Evolutionary conservation across 1,140 invertebrate species (phyloP).

Genomic region (Onthophagus taurus): DNA sequence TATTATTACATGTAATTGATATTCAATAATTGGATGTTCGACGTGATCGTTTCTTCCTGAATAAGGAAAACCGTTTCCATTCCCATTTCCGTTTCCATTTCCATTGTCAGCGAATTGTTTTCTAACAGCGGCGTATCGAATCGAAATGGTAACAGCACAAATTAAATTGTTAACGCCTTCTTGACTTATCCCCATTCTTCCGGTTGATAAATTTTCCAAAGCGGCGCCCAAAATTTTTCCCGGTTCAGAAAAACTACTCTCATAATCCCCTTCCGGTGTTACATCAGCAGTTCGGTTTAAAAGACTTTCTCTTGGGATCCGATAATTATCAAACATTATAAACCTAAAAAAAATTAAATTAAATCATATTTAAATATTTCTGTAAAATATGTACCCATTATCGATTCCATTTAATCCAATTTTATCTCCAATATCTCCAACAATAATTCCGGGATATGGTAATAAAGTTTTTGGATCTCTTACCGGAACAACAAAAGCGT

Average conservation of each 20-base stretch:
- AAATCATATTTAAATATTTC: conserved; percentile 1
- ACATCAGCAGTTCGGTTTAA: conserved; percentile 88
- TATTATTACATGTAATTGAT: conserved; percentile 68
- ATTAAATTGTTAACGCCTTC: conserved; percentile 67
- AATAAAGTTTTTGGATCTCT: conserved; percentile 64
- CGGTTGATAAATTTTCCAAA: conserved; percentile 77
- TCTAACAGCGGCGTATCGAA: conserved; percentile 82
- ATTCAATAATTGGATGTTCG: conserved; percentile 62
- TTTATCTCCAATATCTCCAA: conserved; percentile 85
- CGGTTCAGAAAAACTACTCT: conserved; percentile 66
- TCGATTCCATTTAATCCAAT: conserved; percentile 80
- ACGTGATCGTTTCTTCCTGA: conserved; percentile 38
- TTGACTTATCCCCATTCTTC: conserved; percentile 63
- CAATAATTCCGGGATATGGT: conserved; percentile 57
- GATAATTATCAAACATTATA: conserved; percentile 78
- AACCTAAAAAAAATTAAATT: conserved; percentile 49
- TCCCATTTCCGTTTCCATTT: conserved; percentile 42
- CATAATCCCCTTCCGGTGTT: conserved; percentile 72
- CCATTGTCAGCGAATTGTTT: conserved; percentile 75
- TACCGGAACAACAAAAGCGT: conserved; percentile 76
- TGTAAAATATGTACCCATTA: conserved; percentile 55
- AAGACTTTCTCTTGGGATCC: conserved; percentile 72
- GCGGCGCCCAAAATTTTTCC: conserved; percentile 70
- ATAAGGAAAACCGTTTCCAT: too few species aligned
- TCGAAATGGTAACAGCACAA: conserved; percentile 71